Evolutionary conservation across 1,140 invertebrate genomes (phyloP), one percentile per base, ranked within the genome.

Genomic region (Ganaspis sp.): DNA sequence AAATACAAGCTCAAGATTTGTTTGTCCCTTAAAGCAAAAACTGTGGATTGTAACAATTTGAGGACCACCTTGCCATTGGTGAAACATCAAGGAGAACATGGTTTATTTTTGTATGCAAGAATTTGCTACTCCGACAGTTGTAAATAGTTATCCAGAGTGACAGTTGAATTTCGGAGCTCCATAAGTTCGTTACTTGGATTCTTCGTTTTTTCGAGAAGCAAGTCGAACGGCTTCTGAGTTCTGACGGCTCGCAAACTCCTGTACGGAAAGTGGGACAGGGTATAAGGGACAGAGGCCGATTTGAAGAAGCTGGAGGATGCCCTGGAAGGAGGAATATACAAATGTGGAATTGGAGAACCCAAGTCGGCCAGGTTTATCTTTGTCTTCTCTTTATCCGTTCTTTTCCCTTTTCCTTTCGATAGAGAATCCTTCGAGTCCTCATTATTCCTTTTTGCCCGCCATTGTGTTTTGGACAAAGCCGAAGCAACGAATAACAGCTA

Each of bases 131-230:
- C 58, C 53, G 69, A 40, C 85, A 79, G 83, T 82, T 88, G 86
- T 89, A 88, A 89, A 88, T 89, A 89, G 87, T 88, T 88, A 88
- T 86, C 74, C 81, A 77, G 80, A 89, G 85, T 88, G 88, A 89
- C 88, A 87, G 87, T 85, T 87, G 84, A 83, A 88, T 87, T 89
- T 88, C 49, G 80, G 71, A 70, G 78, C 58, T 19, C 79, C 79
- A 76, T 81, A 83, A 77, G 71, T 73, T 77, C 75, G 75, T 73
- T 75, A 70, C 19, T 53, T 34, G n/a, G 58, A 6, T 58, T 58
- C 21, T 54, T 23, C 9, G 21, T 26, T 58, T 58, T 26, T 26
- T 0, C 21, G 4, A 19, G 53, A 19, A 21, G 53, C 54, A 58
- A 58, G 53, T 23, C 23, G 45, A 49, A 49, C 45, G 54, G 54